Evolutionary conservation across 2,888 invertebrate genomes (phyloP).

Genomic region (Harpagoxenus sublaevis): DNA sequence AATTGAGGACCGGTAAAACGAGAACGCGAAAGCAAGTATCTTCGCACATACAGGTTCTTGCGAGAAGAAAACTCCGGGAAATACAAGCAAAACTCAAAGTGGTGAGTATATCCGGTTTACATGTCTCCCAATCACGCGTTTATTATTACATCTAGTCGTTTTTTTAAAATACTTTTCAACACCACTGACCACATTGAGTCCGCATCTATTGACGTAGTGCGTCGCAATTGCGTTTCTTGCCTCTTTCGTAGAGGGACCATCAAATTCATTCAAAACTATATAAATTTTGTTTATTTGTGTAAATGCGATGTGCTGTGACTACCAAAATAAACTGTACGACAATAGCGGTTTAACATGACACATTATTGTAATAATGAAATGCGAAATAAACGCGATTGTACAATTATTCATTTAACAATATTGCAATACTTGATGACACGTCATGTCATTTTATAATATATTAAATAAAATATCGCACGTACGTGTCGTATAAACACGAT

Average conservation of each 20-base stretch:
- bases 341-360: constrained; percentile 24
- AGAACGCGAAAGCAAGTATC: constrained; percentile 99
- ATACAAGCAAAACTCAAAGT: constrained; percentile 99
- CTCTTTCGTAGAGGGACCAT: constrained; percentile 13
- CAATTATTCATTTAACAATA: constrained; percentile 39
- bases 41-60: constrained; percentile 99
- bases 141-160: background rate
- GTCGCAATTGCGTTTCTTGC: background rate
- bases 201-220: background rate
- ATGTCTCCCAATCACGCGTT: background rate
- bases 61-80: constrained; percentile 98
- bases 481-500: background rate
- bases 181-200: background rate
- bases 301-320: background rate
- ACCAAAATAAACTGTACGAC: constrained; percentile 9
- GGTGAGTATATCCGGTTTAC: constrained; percentile 89
- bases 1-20: constrained; percentile 99
- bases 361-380: constrained; percentile 49
- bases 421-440: constrained; percentile 32
- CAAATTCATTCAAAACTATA: background rate
- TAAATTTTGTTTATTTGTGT: constrained; percentile 3
- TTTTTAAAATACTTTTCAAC: background rate
- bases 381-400: constrained; percentile 29
- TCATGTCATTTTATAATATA: constrained; percentile 34
- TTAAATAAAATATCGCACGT: constrained; percentile 23